phyloP scores from a whole-genome alignment of 2,888 invertebrate species.

The Nephrocerus scutellatus region DNA sequence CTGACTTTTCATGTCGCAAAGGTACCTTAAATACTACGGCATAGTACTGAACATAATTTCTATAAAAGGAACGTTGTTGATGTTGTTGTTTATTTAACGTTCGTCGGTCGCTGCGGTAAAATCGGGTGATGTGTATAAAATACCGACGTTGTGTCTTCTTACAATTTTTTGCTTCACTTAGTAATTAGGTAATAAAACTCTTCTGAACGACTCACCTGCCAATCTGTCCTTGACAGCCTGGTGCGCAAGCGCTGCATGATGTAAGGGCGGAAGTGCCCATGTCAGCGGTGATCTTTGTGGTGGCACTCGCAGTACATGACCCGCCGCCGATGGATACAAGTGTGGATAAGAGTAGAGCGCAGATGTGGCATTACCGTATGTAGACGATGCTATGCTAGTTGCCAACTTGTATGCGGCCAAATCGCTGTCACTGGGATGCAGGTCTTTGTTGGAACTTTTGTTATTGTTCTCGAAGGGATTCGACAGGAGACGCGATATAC shows the following conservation, averaged over 20 bases:
- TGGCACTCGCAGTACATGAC: conserved; percentile 73
- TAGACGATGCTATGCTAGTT: conserved; percentile 44
- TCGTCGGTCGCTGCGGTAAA: too few species aligned
- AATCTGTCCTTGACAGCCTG: conserved; percentile 77
- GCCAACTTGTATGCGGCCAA: conserved; percentile 45
- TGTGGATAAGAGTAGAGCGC: conserved; percentile 48
- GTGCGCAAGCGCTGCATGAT: conserved; percentile 66
- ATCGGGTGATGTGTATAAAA: background rate
- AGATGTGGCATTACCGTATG: conserved; percentile 41
- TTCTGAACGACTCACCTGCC: conserved; percentile 58
- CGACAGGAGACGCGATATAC: conserved; percentile 73
- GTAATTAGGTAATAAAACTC: background rate
- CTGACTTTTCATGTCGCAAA: too few species aligned
- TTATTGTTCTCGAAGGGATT: conserved; percentile 61
- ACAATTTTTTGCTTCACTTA: background rate
- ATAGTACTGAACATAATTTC: too few species aligned
- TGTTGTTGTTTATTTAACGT: too few species aligned
- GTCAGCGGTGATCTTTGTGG: conserved; percentile 56
- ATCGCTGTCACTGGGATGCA: conserved; percentile 41
- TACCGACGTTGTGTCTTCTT: background rate
- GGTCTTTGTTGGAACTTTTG: conserved; percentile 42
- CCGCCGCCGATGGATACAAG: conserved; percentile 50
- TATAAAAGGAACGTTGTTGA: too few species aligned
- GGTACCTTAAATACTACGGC: too few species aligned
- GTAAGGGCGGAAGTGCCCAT: conserved; percentile 49